A percentile compares a stretch with the other conserved stretches of the same genome.
Evolutionary conservation across 1,140 invertebrate species (phyloP).

Genomic region (Xylocopa sonorina): DNA sequence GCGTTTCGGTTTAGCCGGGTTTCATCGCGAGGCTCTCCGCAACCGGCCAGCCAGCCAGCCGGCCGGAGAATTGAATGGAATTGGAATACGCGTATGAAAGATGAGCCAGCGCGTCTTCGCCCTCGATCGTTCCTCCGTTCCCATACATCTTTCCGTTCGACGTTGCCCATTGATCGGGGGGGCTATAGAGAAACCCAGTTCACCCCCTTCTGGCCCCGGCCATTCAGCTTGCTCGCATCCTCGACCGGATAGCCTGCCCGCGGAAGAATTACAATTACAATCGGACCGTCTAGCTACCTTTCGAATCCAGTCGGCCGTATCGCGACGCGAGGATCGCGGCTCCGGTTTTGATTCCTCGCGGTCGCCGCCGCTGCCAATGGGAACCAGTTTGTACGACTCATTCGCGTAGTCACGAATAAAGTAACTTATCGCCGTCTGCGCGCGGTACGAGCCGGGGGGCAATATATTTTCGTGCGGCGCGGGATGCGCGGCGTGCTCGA

Average conservation of each 20-base stretch:
- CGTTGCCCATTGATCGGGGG: neutral
- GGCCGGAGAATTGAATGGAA: neutral
- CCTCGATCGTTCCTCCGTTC: neutral
- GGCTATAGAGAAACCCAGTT: neutral
- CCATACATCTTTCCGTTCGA: neutral
- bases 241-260: neutral
- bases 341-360: conserved; percentile 31
- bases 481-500: conserved; percentile 38
- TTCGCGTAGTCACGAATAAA: conserved; percentile 52
- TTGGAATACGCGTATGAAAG: conserved; percentile 10
- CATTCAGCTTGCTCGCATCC: neutral
- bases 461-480: conserved; percentile 46
- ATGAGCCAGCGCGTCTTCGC: neutral
- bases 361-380: conserved; percentile 27
- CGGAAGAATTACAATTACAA: conserved; percentile 29
- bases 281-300: neutral
- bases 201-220: neutral
- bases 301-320: conserved; percentile 4
- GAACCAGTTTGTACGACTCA: conserved; percentile 48
- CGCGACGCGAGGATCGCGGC: neutral
- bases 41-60: neutral
- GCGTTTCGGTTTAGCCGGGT: neutral
- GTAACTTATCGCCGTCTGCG: conserved; percentile 38
- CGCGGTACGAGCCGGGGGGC: conserved; percentile 39
- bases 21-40: neutral